Conservation (phyloP, 1,140 invertebrate genomes). For the Drosophila melanogaster region DNA sequence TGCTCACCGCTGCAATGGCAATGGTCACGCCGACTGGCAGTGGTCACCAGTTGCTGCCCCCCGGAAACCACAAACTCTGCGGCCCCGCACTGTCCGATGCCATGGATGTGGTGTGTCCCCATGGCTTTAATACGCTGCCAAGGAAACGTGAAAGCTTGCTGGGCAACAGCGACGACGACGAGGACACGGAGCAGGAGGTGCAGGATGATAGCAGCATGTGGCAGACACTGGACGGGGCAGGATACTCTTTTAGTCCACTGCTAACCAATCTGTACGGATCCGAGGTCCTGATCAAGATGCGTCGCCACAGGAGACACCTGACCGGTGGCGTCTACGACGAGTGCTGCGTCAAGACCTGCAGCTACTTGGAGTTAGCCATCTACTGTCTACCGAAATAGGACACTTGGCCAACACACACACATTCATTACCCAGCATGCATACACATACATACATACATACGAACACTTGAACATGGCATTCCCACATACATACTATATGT, state of each 20-base stretch:
- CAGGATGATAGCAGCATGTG: background rate
- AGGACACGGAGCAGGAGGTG: background rate
- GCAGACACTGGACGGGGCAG: background rate
- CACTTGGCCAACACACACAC: conserved; percentile 10
- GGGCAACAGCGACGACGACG: background rate
- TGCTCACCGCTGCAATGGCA: conserved; percentile 19
- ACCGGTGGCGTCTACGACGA: conserved; percentile 59
- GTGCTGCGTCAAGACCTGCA: conserved; percentile 63
- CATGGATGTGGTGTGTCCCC: conserved; percentile 58
- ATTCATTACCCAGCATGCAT: conserved; percentile 7
- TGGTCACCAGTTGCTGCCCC: conserved; percentile 48
- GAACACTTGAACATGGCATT: background rate
- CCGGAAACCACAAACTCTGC: conserved; percentile 66
- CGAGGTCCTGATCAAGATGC: conserved; percentile 59
- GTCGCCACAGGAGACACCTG: conserved; percentile 48
- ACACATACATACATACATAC: conserved; percentile 12
- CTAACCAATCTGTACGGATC: conserved; percentile 56
- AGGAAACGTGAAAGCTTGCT: conserved; percentile 6
- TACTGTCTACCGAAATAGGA: conserved; percentile 52
- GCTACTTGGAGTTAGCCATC: conserved; percentile 52
- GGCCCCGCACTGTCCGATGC: conserved; percentile 57
- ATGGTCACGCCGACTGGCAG: conserved; percentile 2
- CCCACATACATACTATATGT: background rate
- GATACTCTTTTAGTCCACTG: conserved; percentile 42
- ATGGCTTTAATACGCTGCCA: conserved; percentile 53